Evolutionary conservation across 2,113 vertebrate species (phyloP).

Genomic region (Alosa alosa): DNA sequence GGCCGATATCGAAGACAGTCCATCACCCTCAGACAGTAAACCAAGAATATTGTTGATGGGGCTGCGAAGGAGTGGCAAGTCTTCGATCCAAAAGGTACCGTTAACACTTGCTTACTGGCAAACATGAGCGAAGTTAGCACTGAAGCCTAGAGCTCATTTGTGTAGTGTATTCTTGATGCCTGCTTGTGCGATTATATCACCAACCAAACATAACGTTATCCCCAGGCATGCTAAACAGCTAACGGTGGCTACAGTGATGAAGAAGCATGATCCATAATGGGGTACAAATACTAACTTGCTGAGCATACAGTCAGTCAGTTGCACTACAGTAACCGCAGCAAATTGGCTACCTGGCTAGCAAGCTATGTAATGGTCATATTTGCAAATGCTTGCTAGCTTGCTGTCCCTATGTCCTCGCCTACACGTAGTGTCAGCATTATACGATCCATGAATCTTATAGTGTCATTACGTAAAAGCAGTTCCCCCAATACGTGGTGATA

Average conservation of each 20-base stretch:
- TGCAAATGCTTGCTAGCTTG: background rate
- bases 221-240: background rate
- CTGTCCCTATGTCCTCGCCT: background rate
- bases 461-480: background rate
- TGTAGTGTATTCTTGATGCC: background rate
- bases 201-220: slow-evolving; percentile 1
- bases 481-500: background rate
- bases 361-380: background rate
- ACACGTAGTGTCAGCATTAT: background rate
- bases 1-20: slow-evolving; percentile 84
- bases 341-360: background rate
- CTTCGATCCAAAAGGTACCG: slow-evolving; percentile 97
- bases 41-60: slow-evolving; percentile 96
- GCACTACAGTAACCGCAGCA: background rate
- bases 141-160: background rate
- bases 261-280: background rate
- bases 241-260: background rate
- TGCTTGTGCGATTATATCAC: slow-evolving; percentile 10
- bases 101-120: slow-evolving; percentile 58
- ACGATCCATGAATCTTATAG: background rate
- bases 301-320: background rate
- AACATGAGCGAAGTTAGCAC: slow-evolving; percentile 1
- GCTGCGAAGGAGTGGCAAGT: slow-evolving; percentile 92
- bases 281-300: background rate
- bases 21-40: slow-evolving; percentile 81